Evolutionary conservation across 2,797 vertebrate species (phyloP).

Genomic region (Halcyon chelicuti): DNA sequence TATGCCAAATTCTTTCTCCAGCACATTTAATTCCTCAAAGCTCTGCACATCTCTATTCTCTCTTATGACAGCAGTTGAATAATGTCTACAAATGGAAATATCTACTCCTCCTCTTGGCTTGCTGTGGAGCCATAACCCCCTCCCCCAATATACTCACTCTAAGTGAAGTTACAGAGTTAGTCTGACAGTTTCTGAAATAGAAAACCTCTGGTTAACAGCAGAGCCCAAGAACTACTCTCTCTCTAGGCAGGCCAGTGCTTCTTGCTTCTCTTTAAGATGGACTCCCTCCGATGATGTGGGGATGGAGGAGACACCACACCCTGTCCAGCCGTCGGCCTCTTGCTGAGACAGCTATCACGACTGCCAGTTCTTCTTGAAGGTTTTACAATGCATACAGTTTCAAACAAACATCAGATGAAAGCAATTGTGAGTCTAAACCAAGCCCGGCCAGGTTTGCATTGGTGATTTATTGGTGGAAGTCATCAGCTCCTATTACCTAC

Average conservation of each 20-base stretch:
- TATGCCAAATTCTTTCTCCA: neutral
- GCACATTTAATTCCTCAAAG: conserved; percentile 24
- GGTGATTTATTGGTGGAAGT: conserved; percentile 61
- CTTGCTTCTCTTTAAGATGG: neutral
- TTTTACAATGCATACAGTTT: neutral
- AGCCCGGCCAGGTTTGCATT: neutral
- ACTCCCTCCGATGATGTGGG: neutral
- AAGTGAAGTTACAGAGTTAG: conserved; percentile 48
- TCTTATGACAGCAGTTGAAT: conserved; percentile 42
- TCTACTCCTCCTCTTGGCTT: conserved; percentile 44
- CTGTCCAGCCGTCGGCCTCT: fast-evolving
- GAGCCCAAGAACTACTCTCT: neutral
- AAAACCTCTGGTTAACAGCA: conserved; percentile 10
- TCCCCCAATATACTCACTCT: neutral
- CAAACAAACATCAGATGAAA: conserved; percentile 60
- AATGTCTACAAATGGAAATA: conserved; percentile 40
- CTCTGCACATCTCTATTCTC: conserved; percentile 27
- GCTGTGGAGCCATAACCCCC: neutral
- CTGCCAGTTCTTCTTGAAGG: conserved; percentile 6
- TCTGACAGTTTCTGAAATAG: conserved; percentile 7
- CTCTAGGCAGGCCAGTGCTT: neutral
- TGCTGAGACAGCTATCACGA: neutral
- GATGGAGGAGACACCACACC: neutral
- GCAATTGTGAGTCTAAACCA: conserved; percentile 31
- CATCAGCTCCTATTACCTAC: conserved; percentile 55